A percentile compares a stretch with the other conserved stretches of the same genome.
phyloP scores from a whole-genome alignment of 2,113 vertebrate genomes.

The Actinemys pallida region DNA sequence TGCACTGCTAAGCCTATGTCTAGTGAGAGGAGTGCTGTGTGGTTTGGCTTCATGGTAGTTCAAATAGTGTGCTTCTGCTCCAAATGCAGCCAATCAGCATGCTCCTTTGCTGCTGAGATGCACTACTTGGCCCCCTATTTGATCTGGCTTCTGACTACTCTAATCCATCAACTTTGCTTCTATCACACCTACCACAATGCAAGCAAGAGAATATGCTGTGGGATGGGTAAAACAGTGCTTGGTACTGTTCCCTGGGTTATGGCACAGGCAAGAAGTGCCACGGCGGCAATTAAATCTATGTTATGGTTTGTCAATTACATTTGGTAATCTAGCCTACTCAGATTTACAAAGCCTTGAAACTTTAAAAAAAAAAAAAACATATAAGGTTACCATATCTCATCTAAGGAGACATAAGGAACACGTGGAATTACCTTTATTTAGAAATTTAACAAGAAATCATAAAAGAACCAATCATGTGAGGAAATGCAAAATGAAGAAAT shows the following conservation, averaged over 20 bases:
- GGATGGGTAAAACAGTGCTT: not conserved
- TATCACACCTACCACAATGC: conserved; percentile 9
- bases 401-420: conserved; percentile 38
- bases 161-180: conserved; percentile 7
- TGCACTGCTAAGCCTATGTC: not conserved
- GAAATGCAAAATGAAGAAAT: conserved; percentile 80
- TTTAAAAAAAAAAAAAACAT: conserved; percentile 31
- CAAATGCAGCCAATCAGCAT: not conserved
- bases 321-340: conserved; percentile 20
- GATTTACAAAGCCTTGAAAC: conserved; percentile 54
- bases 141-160: not conserved
- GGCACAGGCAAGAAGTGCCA: conserved; percentile 30
- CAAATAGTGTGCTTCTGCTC: not conserved
- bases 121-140: conserved; percentile 12
- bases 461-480: conserved; percentile 64
- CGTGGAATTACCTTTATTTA: conserved; percentile 68
- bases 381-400: conserved; percentile 23
- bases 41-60: not conserved
- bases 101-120: not conserved
- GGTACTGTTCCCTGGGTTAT: conserved; percentile 33
- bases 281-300: conserved; percentile 26
- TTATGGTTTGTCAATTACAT: conserved; percentile 39
- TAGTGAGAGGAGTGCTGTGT: not conserved
- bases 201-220: conserved; percentile 36
- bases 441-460: conserved; percentile 75